Percentiles rank a stretch among this genome's conserved stretches.
These are phyloP conservation scores for Anthrax anthrax DNA, from an alignment of 2,888 invertebrate species.

Conservation along the genomic window DNA sequence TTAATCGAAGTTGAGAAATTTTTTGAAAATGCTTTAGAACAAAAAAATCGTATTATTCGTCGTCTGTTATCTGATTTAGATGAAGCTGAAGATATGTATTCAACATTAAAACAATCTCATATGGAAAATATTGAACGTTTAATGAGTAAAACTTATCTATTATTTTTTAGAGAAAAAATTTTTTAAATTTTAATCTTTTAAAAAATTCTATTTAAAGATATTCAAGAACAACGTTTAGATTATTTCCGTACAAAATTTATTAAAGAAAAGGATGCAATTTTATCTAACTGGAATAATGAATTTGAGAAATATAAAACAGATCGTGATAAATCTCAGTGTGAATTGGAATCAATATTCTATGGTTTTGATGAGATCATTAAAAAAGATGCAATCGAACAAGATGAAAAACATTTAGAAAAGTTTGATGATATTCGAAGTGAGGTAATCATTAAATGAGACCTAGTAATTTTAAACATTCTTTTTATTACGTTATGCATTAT, in stretches of 20 bases:
- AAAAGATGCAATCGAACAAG: slow-evolving; percentile 25
- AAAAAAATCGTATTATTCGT: slow-evolving; percentile 52
- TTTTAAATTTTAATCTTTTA: background rate
- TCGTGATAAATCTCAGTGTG: slow-evolving; percentile 41
- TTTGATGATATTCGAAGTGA: slow-evolving; percentile 38
- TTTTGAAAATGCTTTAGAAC: slow-evolving; percentile 38
- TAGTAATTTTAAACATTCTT: too few species aligned
- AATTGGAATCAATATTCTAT: slow-evolving; percentile 43
- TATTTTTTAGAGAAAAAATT: background rate
- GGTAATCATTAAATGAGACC: slow-evolving; percentile 29
- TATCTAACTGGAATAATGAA: slow-evolving; percentile 41
- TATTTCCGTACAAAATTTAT: slow-evolving; percentile 42
- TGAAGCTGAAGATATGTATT: slow-evolving; percentile 58
- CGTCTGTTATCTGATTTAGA: slow-evolving; percentile 50
- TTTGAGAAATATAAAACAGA: slow-evolving; percentile 38
- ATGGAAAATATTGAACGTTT: slow-evolving; percentile 54
- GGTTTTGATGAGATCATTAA: slow-evolving; percentile 38
- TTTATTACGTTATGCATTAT: too few species aligned
- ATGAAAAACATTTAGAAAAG: slow-evolving; percentile 36
- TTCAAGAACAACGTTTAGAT: slow-evolving; percentile 41
- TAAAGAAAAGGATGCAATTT: slow-evolving; percentile 39
- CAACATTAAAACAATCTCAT: slow-evolving; percentile 56
- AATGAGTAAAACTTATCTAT: slow-evolving; percentile 17
- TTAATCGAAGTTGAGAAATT: slow-evolving; percentile 41
- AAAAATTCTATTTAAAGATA: slow-evolving; percentile 31